These are phyloP conservation scores for Drosophila sordidula DNA, from an alignment of 2,888 invertebrate genomes.

Conservation along the genomic window DNA sequence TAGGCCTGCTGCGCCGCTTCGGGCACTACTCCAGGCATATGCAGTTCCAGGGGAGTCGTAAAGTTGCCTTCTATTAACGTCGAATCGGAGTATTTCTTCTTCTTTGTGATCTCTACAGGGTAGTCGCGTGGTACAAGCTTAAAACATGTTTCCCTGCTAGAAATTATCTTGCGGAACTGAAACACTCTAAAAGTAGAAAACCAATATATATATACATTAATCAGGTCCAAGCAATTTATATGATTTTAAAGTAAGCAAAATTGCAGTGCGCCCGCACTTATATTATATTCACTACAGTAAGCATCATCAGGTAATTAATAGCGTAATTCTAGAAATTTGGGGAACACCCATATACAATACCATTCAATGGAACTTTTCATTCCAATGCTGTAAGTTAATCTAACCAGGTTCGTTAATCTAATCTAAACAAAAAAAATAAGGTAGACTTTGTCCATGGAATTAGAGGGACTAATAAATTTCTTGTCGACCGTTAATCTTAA, in stretches of 20 bases:
- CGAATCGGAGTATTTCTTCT: conserved; percentile 90
- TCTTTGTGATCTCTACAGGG: conserved; percentile 94
- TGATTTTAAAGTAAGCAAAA: not conserved
- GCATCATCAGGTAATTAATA: too few relatives aligned
- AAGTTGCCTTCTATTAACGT: conserved; percentile 95
- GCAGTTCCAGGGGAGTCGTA: conserved; percentile 91
- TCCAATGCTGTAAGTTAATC: not conserved
- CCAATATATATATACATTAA: not conserved
- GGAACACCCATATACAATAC: too few relatives aligned
- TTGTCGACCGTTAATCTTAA: too few relatives aligned
- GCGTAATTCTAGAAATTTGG: too few relatives aligned
- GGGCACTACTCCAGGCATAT: conserved; percentile 95
- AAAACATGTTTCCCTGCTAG: conserved; percentile 92
- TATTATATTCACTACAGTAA: too few relatives aligned
- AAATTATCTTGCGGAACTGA: conserved; percentile 94
- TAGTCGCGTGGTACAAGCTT: conserved; percentile 93
- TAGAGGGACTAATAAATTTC: not conserved
- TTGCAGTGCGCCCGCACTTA: not conserved
- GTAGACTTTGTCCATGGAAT: not conserved
- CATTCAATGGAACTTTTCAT: too few relatives aligned
- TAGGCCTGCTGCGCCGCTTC: conserved; percentile 92
- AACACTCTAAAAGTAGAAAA: conserved; percentile 90
- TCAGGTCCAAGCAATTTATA: not conserved
- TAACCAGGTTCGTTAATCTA: not conserved
- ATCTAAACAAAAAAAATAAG: not conserved